Base-by-base conservation (phyloP, 2,113 vertebrate species). In the Cariama cristata region DNA sequence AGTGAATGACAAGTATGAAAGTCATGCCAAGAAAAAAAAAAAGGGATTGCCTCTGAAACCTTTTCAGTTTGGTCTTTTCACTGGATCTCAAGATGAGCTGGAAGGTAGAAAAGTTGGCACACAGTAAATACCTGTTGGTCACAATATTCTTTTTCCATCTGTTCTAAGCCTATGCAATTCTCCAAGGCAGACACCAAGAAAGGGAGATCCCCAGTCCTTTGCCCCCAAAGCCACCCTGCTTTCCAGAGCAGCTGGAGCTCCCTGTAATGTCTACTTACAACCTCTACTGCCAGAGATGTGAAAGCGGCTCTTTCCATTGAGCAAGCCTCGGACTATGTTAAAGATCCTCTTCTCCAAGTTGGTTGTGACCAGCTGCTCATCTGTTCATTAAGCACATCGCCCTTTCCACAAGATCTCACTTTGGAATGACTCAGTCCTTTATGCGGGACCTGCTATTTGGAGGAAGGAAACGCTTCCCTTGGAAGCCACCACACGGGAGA, bases 381-480 rank as follows among this genome's bases (percentile, higher is more conserved):
- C 56, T 27, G 7, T 2, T 38, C 23, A 10, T 11, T 12, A 22
- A n/a, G 28, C 4, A 3, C 42, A 6, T 22, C 20, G 64, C 26
- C 56, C 32, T 9, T 12, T 3, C 16, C 28, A 7, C 14, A 26
- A 18, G 32, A 20, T 12, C 30, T 32, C 62, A 26, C 44, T 21
- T 21, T 9, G 22, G 50, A 15, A 38, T 3, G 3, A 17, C 44
- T 21, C 56, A 3, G 33, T 9, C 58, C n/a, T 44, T 28, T 40
- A 5, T 1, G 7, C 26, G 44, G 35, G 53, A 56, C 19, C 14
- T 15, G 53, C 27, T 28, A 1, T 12, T 24, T 2, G 1, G 9
- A 71, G 24, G 22, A 53, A 20, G 30, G 11, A 56, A 85, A 44
- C 2, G 8, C 24, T 55, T 44, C 58, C 38, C 32, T 19, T 45